These are phyloP conservation scores for Machimus rusticus DNA, from an alignment of 2,888 invertebrate genomes.

Conservation along the genomic window DNA sequence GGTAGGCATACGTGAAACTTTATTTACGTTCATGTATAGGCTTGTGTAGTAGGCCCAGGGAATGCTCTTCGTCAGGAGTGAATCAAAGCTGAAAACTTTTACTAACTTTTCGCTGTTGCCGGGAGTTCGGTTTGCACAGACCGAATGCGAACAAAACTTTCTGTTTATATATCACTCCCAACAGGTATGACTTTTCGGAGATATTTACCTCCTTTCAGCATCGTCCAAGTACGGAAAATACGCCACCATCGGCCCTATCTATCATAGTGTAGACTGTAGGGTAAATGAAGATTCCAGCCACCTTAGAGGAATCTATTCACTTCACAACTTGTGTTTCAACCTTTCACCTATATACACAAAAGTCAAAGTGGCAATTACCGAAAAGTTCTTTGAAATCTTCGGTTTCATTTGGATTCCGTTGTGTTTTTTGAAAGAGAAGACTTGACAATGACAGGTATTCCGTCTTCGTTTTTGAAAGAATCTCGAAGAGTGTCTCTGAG, in stretches of 20 bases:
- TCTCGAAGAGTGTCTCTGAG: neutral
- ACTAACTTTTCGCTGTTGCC: neutral
- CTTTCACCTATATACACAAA: neutral
- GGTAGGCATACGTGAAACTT: neutral
- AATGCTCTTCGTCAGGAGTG: neutral
- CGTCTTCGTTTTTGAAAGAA: neutral
- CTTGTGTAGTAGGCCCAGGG: neutral
- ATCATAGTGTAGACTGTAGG: neutral
- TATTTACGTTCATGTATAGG: neutral
- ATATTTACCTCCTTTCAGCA: neutral
- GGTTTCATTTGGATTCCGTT: neutral
- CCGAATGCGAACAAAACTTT: conserved; percentile 13
- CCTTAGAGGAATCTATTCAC: neutral
- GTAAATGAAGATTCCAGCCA: neutral
- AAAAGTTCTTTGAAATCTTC: neutral
- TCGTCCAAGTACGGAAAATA: neutral
- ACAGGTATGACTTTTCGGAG: conserved; percentile 2
- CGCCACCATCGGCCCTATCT: neutral
- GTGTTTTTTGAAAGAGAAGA: neutral
- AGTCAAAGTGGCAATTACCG: neutral
- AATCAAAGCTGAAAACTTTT: neutral
- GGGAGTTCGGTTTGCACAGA: neutral
- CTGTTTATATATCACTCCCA: conserved; percentile 5
- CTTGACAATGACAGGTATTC: neutral
- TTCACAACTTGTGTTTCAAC: neutral